phyloP scores from a whole-genome alignment of 1,140 invertebrate species.

The Temnothorax longispinosus region DNA sequence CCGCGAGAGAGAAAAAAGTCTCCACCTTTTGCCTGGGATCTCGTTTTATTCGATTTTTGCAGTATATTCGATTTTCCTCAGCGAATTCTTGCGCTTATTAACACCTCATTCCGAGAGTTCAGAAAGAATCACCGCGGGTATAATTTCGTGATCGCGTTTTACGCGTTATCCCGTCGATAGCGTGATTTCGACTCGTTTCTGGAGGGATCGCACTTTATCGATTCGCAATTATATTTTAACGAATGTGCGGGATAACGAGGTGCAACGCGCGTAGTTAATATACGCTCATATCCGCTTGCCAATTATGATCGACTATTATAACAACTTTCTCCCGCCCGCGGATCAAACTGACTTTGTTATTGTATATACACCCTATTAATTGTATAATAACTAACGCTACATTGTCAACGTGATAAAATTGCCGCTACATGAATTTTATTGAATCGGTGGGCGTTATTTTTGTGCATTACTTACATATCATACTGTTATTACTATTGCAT shows the following conservation, averaged over 20 bases:
- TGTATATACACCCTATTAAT: slow-evolving; percentile 32
- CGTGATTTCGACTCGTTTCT: background rate
- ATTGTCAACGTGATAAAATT: slow-evolving; percentile 42
- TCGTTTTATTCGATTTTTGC: slow-evolving; percentile 5
- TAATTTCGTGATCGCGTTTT: slow-evolving; percentile 62
- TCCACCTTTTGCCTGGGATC: background rate
- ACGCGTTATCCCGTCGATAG: background rate
- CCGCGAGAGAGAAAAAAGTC: slow-evolving; percentile 55
- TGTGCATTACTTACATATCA: background rate
- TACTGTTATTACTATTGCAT: background rate
- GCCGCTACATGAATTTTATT: slow-evolving; percentile 18
- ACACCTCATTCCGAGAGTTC: slow-evolving; percentile 49
- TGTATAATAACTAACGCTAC: slow-evolving; percentile 28
- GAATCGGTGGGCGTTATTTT: background rate
- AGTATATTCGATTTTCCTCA: background rate
- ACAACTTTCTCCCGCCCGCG: background rate
- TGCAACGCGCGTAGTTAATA: slow-evolving; percentile 24
- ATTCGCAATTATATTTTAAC: slow-evolving; percentile 23
- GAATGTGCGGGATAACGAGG: slow-evolving; percentile 47
- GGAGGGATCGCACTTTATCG: slow-evolving; percentile 31
- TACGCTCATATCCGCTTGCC: slow-evolving; percentile 18
- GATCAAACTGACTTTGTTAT: slow-evolving; percentile 56
- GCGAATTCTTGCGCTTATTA: slow-evolving; percentile 65
- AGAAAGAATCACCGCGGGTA: slow-evolving; percentile 40
- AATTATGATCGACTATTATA: slow-evolving; percentile 50